phyloP scores from a whole-genome alignment of 2,797 vertebrate species.

The Macropus fuliginosus region DNA sequence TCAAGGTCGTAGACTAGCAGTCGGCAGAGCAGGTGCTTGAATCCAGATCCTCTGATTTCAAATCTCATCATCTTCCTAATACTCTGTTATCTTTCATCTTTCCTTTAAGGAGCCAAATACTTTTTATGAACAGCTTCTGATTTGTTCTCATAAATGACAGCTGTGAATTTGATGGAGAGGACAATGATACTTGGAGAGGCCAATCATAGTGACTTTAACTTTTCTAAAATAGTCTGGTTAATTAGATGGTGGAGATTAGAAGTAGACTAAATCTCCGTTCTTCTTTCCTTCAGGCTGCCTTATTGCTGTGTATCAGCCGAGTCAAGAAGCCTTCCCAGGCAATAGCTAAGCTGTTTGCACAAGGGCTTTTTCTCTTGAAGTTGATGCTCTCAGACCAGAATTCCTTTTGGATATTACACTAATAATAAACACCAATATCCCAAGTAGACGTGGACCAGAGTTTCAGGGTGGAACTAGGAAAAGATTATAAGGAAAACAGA shows the following conservation, averaged over 20 bases:
- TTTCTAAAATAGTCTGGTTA: neutral
- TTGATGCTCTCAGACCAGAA: neutral
- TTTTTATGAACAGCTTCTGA: neutral
- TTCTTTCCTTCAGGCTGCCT: neutral
- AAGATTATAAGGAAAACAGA: constrained; percentile 9
- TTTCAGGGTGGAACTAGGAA: constrained; percentile 3
- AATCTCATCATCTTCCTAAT: neutral
- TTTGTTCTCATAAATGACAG: neutral
- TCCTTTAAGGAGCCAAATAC: neutral
- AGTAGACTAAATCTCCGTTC: neutral
- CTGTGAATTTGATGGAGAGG: neutral
- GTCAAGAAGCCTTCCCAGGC: neutral
- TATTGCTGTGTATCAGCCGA: neutral
- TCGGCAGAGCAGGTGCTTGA: neutral
- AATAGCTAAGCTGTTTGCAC: neutral
- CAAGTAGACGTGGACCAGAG: neutral
- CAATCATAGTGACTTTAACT: neutral
- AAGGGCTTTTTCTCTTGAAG: neutral
- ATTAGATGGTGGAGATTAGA: neutral
- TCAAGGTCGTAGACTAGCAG: neutral
- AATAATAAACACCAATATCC: too few relatives aligned
- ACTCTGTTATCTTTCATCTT: neutral
- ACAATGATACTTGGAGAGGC: neutral
- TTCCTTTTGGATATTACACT: neutral
- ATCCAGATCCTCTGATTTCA: neutral